Base-by-base conservation (phyloP, 2,888 invertebrate species). In the Cheilosia soror region DNA sequence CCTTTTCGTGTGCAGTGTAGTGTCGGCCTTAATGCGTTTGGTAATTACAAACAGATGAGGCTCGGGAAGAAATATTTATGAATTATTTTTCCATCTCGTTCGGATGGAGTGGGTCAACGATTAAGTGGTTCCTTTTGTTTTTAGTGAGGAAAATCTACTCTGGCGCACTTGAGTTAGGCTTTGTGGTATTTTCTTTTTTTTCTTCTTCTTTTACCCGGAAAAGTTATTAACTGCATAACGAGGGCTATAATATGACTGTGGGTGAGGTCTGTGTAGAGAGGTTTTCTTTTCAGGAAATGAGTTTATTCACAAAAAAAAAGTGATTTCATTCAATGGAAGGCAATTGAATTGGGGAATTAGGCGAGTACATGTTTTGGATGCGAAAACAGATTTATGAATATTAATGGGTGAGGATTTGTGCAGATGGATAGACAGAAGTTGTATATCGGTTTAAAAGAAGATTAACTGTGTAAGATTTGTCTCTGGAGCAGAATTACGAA, bases 41-140 rank as follows among this genome's bases (percentile, higher is more conserved):
- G 85, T 81, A 85, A 85, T 85, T 85, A 85, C 85, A 85, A 85
- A 85, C 85, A 85, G 85, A 85, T 85, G 85, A 85, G 85, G 76
- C 81, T 81, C 57, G 42, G 63, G 51, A 66, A 71, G 72, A 51
- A 57, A 77, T 85, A 73, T 80, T 72, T 81, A 68, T 85, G 81
- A 81, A 85, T 85, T 75, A 76, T 76, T 60, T 51, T 27, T 51
- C 15, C 31, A 44, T 72, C n/a, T 31, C 20, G 31, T 33, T 47
- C 29, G 37, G 49, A n/a, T 11, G 44, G 15, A 20, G 58, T 75
- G 58, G 75, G 76, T 66, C 80, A 66, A 33, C 84, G 75, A 75
- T 75, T 80, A 80, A 80, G 84, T 84, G 84, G 80, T 71, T 80
- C 75, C 73, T 78, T 83, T 75, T 62, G 33, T 49, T 51, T 66